phyloP scores from a whole-genome alignment of 2,888 invertebrate species.

The Drosophila paramelanica region DNA sequence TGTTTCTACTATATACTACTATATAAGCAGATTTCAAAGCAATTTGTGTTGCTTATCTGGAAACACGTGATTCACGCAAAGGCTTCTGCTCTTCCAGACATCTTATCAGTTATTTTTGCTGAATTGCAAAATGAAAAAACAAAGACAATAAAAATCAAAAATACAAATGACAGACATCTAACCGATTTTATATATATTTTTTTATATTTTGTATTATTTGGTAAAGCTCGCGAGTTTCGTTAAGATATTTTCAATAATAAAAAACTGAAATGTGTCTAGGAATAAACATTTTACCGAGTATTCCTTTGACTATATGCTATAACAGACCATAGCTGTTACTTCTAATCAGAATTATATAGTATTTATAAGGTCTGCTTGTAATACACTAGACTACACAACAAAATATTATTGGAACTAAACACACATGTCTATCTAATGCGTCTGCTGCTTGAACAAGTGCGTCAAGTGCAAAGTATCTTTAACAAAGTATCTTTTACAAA shows the following conservation, averaged over 20 bases:
- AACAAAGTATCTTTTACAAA: conserved; percentile 15
- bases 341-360: no score
- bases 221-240: no score
- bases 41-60: conserved; percentile 21
- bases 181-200: no score
- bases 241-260: no score
- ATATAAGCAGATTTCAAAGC: conserved; percentile 13
- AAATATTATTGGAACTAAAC: background rate
- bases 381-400: no score
- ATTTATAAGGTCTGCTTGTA: no score
- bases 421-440: background rate
- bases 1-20: conserved; percentile 1
- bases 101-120: conserved; percentile 14
- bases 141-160: background rate
- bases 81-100: conserved; percentile 13
- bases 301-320: background rate
- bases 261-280: no score
- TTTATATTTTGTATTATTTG: no score
- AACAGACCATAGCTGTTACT: no score
- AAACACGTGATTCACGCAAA: conserved; percentile 41
- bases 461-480: conserved; percentile 25
- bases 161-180: no score
- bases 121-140: background rate
- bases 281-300: no score
- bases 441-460: background rate